Conservation (phyloP, 2,797 vertebrate species). For the Neosilurus hyrtlii region DNA sequence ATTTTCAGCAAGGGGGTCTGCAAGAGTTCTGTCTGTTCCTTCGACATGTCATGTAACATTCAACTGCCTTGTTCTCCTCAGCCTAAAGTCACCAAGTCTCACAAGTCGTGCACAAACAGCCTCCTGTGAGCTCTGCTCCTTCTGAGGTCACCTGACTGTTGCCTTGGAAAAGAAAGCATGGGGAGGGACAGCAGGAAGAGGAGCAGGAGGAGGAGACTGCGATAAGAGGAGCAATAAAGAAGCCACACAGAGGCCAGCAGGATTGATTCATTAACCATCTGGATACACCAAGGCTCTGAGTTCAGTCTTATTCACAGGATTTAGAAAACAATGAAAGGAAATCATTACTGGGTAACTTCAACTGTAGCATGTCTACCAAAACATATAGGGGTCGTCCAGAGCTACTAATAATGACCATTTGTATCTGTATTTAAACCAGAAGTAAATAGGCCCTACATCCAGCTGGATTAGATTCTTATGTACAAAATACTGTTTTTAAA, state of each 20-base stretch:
- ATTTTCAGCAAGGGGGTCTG: slow-evolving; percentile 82
- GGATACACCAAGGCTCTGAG: neutral
- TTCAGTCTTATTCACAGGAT: neutral
- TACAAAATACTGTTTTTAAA: neutral
- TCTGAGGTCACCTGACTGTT: slow-evolving; percentile 70
- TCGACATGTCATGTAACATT: slow-evolving; percentile 43
- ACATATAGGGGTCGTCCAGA: too few species aligned
- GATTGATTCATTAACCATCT: slow-evolving; percentile 42
- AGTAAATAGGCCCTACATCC: neutral
- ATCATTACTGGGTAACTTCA: neutral
- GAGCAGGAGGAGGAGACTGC: slow-evolving; percentile 34
- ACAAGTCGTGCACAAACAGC: slow-evolving; percentile 27
- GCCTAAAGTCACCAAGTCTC: slow-evolving; percentile 30
- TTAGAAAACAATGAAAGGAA: neutral
- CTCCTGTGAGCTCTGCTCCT: slow-evolving; percentile 36
- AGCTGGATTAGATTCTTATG: neutral
- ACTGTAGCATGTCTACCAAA: neutral
- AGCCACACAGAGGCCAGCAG: slow-evolving; percentile 4
- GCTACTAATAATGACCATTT: neutral
- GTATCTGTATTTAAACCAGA: neutral
- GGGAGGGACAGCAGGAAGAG: slow-evolving; percentile 39
- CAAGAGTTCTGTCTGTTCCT: slow-evolving; percentile 72
- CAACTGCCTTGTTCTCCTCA: neutral
- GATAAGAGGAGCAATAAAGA: slow-evolving; percentile 8
- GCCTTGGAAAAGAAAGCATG: slow-evolving; percentile 57